Evolutionary conservation across 2,888 invertebrate genomes (phyloP).

Genomic region (Leptarthrus brevirostris): DNA sequence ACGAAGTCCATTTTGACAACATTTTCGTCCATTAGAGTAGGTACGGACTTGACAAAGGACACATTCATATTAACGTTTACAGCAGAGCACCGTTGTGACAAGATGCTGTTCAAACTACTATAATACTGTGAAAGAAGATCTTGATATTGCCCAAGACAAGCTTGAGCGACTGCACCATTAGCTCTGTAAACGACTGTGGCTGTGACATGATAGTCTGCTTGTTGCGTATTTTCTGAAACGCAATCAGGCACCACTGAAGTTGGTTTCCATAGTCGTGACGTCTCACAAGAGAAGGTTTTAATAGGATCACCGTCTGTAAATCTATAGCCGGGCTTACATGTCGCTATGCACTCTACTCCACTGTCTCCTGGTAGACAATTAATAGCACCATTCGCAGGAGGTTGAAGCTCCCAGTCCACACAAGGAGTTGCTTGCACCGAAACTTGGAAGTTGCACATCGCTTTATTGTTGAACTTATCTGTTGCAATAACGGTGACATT

Average conservation of each 20-base stretch:
- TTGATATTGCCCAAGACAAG: constrained; percentile 87
- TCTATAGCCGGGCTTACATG: constrained; percentile 87
- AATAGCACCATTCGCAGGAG: constrained; percentile 88
- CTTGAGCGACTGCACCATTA: constrained; percentile 87
- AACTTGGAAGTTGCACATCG: constrained; percentile 92
- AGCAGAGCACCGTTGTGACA: constrained; percentile 93
- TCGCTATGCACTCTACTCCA: constrained; percentile 88
- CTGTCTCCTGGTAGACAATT: constrained; percentile 85
- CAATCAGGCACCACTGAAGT: constrained; percentile 93
- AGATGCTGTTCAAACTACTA: constrained; percentile 78
- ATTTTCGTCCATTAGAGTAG: constrained; percentile 85
- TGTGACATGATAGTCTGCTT: constrained; percentile 93
- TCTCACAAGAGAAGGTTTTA: constrained; percentile 87
- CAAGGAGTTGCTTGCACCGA: constrained; percentile 94
- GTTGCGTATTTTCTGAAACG: constrained; percentile 94
- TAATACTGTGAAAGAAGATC: constrained; percentile 86
- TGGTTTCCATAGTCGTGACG: constrained; percentile 85
- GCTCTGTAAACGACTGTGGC: constrained; percentile 88
- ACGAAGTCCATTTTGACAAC: constrained; percentile 91
- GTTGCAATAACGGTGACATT: constrained; percentile 91
- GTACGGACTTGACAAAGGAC: constrained; percentile 84
- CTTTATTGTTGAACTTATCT: constrained; percentile 88
- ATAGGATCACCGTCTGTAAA: constrained; percentile 91
- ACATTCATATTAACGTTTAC: constrained; percentile 96
- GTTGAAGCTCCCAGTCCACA: constrained; percentile 92